Evolutionary conservation across 2,797 vertebrate genomes (phyloP).

Genomic region (Coracias cyanogaster): DNA sequence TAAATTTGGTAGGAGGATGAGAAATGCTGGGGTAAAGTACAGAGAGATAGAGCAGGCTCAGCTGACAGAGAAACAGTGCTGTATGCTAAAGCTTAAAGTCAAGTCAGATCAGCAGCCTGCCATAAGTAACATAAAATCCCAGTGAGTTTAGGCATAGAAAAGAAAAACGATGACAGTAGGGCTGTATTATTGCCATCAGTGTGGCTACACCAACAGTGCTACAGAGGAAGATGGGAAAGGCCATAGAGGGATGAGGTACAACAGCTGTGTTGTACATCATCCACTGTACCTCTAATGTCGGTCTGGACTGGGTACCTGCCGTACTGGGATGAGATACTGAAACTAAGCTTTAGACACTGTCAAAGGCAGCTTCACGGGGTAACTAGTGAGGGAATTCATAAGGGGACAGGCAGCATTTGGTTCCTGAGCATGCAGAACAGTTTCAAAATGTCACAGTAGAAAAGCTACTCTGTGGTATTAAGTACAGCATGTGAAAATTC

Average conservation of each 20-base stretch:
- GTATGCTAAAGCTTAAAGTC: neutral
- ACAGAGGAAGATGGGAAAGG: neutral
- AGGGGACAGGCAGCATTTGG: neutral
- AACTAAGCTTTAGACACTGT: neutral
- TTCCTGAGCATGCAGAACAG: neutral
- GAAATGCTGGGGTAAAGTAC: neutral
- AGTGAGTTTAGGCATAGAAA: neutral
- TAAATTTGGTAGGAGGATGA: neutral
- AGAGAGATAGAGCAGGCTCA: neutral
- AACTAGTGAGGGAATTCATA: neutral
- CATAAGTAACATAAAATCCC: neutral
- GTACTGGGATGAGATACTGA: neutral
- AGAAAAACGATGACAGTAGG: neutral
- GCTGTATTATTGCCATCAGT: neutral
- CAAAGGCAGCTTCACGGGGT: neutral
- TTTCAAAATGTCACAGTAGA: neutral
- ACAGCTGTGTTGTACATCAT: neutral
- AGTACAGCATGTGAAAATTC: rapidly evolving
- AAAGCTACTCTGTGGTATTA: neutral
- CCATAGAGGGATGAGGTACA: neutral
- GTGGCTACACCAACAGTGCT: neutral
- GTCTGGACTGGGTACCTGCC: neutral
- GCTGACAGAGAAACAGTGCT: neutral
- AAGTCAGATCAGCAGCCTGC: neutral
- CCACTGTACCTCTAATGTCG: neutral